Conservation (phyloP, 2,797 vertebrate species). For the Myoxocephalus aenaeus region DNA sequence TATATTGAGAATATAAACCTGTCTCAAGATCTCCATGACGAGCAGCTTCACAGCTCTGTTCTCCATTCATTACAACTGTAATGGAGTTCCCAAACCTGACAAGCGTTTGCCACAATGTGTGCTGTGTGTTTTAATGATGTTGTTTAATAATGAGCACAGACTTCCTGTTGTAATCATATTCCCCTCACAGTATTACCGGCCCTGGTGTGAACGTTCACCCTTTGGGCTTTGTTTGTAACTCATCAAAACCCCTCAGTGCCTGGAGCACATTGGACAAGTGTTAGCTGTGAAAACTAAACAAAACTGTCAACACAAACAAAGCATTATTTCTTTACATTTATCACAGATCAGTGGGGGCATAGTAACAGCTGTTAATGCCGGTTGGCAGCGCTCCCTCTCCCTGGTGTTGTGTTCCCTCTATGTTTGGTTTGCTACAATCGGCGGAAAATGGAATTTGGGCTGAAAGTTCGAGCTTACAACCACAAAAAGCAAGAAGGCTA, state of each 20-base stretch:
- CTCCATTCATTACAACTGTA: not conserved
- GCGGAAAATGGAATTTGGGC: not conserved
- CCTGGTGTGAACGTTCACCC: not conserved
- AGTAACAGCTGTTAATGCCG: not conserved
- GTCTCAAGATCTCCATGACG: not conserved
- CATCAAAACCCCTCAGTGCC: not conserved
- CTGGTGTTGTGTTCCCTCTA: not conserved
- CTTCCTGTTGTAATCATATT: constrained; percentile 8
- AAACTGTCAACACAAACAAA: not conserved
- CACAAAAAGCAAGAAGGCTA: not conserved
- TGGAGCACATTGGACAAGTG: not conserved
- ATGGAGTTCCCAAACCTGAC: not conserved
- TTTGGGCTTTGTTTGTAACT: not conserved
- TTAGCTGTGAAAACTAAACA: not conserved
- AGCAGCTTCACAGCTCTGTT: not conserved
- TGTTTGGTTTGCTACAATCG: not conserved
- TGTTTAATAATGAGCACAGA: constrained; percentile 23
- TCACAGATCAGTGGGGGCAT: not conserved
- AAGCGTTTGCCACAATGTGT: constrained; percentile 16
- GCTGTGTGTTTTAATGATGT: constrained; percentile 16
- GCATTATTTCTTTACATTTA: not conserved
- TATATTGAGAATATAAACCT: constrained; percentile 12
- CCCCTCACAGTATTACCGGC: not conserved
- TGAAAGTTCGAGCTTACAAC: not conserved
- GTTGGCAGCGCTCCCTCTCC: not conserved